Evolutionary conservation across 2,888 invertebrate species (phyloP).

Genomic region (Caenorhabditis sp.): DNA sequence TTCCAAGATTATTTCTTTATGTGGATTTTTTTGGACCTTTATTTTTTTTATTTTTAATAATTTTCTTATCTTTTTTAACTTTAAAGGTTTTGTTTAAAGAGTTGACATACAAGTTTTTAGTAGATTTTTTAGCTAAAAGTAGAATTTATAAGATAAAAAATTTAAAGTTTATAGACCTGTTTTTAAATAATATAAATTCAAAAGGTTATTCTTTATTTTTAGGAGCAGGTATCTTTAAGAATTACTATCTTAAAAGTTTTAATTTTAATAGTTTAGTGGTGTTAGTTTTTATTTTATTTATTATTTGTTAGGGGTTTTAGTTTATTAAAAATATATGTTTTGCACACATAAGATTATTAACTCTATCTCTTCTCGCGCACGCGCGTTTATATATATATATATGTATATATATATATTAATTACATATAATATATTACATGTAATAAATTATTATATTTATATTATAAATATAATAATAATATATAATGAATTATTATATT

Average conservation of each 20-base stretch:
- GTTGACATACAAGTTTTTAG: constrained; percentile 53
- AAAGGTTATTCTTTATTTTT: constrained; percentile 35
- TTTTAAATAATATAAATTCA: constrained; percentile 46
- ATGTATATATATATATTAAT: no score
- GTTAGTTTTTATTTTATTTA: constrained; percentile 43
- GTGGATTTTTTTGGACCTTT: constrained; percentile 53
- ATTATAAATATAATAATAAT: no score
- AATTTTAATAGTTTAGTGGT: constrained; percentile 46
- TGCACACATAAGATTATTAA: constrained; percentile 54
- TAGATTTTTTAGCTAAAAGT: constrained; percentile 55
- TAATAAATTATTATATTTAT: constrained; percentile 4
- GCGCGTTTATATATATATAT: no score
- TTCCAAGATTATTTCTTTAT: constrained; percentile 52
- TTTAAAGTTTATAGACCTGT: constrained; percentile 54
- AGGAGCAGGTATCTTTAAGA: constrained; percentile 23
- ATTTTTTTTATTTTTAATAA: constrained; percentile 72
- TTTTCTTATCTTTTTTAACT: constrained; percentile 49
- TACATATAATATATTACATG: no score
- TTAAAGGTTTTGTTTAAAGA: constrained; percentile 50
- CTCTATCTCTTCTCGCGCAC: constrained; percentile 18
- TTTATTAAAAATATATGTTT: constrained; percentile 56
- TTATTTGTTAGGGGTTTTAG: constrained; percentile 51
- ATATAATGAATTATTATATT: no score
- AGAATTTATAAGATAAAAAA: constrained; percentile 50
- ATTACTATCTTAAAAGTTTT: constrained; percentile 41